Conservation (phyloP, 2,888 invertebrate species). For the Fabriciana adippe region DNA sequence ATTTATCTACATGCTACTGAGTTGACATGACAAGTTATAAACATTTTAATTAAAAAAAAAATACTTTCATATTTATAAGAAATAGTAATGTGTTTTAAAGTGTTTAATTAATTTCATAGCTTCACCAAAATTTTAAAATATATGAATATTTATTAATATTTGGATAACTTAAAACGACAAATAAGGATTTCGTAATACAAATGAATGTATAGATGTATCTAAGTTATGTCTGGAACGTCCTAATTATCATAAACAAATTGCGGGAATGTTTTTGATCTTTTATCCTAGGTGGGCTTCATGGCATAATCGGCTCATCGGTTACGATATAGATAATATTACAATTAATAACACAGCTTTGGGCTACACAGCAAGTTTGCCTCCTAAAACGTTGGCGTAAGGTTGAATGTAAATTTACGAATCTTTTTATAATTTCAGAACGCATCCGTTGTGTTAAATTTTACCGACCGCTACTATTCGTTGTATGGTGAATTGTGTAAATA, state of each 20-base stretch:
- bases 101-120: too few relatives aligned
- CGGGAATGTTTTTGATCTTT: conserved; percentile 8
- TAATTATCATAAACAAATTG: background rate
- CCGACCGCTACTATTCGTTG: conserved; percentile 63
- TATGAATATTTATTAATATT: too few relatives aligned
- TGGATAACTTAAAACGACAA: too few relatives aligned
- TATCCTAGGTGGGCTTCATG: background rate
- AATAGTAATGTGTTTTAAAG: too few relatives aligned
- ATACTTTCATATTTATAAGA: too few relatives aligned
- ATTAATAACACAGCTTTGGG: background rate
- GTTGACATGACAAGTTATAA: conserved; percentile 9
- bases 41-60: background rate
- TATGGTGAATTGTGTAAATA: conserved; percentile 47
- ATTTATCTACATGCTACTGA: conserved; percentile 4
- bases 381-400: conserved; percentile 7
- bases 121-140: too few relatives aligned
- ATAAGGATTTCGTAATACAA: too few relatives aligned
- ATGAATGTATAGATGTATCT: too few relatives aligned
- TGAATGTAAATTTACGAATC: background rate
- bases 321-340: background rate
- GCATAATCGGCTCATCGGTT: background rate
- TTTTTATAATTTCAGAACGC: conserved; percentile 5
- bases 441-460: conserved; percentile 48
- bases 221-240: background rate
- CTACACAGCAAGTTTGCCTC: background rate